phyloP scores from a whole-genome alignment of 2,797 vertebrate genomes.

The Anisognathus igniventris region DNA sequence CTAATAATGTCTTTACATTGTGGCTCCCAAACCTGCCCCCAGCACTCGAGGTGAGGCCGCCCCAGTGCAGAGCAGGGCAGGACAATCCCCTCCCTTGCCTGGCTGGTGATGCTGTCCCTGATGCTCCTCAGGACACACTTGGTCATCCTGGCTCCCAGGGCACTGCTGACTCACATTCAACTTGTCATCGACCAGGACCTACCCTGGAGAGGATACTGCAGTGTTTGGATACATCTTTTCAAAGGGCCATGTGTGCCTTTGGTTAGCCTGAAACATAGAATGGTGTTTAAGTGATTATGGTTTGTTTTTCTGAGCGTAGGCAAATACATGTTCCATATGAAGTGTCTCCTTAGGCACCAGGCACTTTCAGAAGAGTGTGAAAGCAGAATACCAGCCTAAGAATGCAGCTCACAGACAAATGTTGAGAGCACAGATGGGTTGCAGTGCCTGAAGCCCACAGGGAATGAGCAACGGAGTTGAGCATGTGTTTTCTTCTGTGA shows the following conservation, averaged over 20 bases:
- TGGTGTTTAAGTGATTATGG: not conserved
- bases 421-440: slow-evolving; percentile 1
- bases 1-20: not conserved
- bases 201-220: not conserved
- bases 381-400: not conserved
- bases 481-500: not conserved
- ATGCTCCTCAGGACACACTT: rapidly evolving
- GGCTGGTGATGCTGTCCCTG: rapidly evolving
- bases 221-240: not conserved
- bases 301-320: not conserved
- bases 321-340: not conserved
- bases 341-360: not conserved
- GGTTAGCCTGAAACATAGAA: not conserved
- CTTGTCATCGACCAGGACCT: not conserved
- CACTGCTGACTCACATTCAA: not conserved
- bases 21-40: not conserved
- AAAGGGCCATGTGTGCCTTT: not conserved
- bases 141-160: not conserved
- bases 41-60: rapidly evolving
- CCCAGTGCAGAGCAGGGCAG: not conserved
- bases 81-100: not conserved
- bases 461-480: not conserved
- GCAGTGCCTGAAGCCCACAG: not conserved
- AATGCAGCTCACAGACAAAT: not conserved
- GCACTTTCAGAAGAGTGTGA: not conserved